Evolutionary conservation across 1,140 invertebrate genomes (phyloP), one percentile per base, ranked within the genome.

Genomic region (Conus betulinus): DNA sequence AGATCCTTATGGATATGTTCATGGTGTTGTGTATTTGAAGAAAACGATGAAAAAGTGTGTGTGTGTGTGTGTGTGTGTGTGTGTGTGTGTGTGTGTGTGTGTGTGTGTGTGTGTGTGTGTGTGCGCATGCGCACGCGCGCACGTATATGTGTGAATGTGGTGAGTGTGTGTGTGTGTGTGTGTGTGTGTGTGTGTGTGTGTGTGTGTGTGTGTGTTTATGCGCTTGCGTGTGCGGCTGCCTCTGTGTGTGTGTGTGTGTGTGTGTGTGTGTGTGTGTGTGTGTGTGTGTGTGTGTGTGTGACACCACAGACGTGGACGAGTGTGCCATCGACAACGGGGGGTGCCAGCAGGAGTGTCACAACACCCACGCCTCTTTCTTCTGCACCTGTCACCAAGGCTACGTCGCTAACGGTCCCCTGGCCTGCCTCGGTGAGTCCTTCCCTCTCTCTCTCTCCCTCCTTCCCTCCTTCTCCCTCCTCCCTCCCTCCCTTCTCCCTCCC

Each of bases 351-450:
- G 85, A 86, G 17, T 93, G 92, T 63, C 85, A 89, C 63, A 93
- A 94, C 87, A 93, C 90, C 11, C 57, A 89, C 25, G 93, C 93
- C 13, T 91, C 92, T 0, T 92, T 90, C 71, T 90, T 90, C 51
- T 94, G 94, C 78, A 78, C 88, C 23, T 94, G 94, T 89, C 81
- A 85, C 5, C 55, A 88, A 7, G 93, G 93, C 0, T 94, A 91
- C 71, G 39, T 67, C n/a, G 51, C 82, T 52, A 63, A 76, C 17
- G 88, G 87, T 79, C 78, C 20, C 0, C 20, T 71, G 17, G 25
- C 25, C 25, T 90, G 89, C 55, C 82, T 63, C 10, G 88, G 89
- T 90, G 85, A 84, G 89, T 88, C 27, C 25, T 71, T 20, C 20
- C 23, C 67, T 23, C 67, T 4, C 67, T 23, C 67, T 10, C 67